These are phyloP conservation scores for Ariolimax columbianus DNA, from an alignment of 2,888 invertebrate genomes.

Conservation along the genomic window DNA sequence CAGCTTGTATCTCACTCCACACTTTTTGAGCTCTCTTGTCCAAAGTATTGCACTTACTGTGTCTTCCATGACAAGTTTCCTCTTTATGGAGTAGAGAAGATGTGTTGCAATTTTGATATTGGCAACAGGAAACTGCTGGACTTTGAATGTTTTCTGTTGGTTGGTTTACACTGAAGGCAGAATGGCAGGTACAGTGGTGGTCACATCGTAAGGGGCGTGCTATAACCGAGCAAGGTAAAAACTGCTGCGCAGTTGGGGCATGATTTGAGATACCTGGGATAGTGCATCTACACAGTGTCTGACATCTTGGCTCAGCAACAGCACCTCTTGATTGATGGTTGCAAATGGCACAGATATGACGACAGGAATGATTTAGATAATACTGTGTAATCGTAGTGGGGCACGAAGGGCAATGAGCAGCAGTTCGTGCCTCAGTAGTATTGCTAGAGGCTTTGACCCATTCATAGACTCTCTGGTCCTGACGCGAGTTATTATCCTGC, in stretches of 20 bases:
- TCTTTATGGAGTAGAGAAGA: neutral
- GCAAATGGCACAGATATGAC: neutral
- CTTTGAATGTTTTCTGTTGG: neutral
- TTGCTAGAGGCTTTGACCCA: constrained; percentile 13
- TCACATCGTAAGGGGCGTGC: neutral
- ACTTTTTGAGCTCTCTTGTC: neutral
- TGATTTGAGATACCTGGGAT: neutral
- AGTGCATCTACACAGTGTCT: no score
- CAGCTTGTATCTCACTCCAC: constrained; percentile 24
- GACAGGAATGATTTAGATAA: neutral
- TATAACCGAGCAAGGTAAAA: no score
- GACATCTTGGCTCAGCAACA: neutral
- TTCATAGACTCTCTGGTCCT: constrained; percentile 11
- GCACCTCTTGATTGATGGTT: neutral
- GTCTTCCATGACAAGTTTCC: neutral
- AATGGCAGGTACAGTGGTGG: neutral
- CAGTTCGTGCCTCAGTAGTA: neutral
- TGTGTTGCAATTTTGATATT: neutral
- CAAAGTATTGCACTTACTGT: neutral
- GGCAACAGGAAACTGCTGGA: neutral
- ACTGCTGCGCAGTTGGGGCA: neutral
- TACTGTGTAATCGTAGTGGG: neutral
- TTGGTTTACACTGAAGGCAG: neutral
- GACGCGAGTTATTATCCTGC: neutral
- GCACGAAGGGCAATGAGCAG: neutral